Evolutionary conservation across 2,797 vertebrate species (phyloP).

Genomic region (Smutsia gigantea): DNA sequence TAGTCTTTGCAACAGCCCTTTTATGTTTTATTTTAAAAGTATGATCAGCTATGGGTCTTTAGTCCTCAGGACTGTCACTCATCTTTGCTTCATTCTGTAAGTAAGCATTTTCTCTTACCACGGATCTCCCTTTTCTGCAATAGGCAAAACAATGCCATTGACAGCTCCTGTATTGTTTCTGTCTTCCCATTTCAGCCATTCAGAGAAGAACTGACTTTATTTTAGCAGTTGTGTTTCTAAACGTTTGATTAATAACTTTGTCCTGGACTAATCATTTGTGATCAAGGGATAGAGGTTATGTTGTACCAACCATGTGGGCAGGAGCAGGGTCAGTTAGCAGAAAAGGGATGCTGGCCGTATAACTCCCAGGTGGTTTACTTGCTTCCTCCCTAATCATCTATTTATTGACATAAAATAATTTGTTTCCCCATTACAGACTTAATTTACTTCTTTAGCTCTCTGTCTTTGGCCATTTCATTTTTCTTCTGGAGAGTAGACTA

Average conservation of each 20-base stretch:
- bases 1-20: constrained; percentile 5
- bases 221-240: constrained; percentile 45
- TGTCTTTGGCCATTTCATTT: constrained; percentile 28
- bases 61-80: background rate
- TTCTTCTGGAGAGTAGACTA: background rate
- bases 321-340: constrained; percentile 20
- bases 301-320: background rate
- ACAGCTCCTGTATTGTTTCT: constrained; percentile 32
- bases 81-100: constrained; percentile 46
- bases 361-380: background rate
- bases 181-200: constrained; percentile 48
- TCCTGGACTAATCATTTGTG: background rate
- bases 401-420: constrained; percentile 54
- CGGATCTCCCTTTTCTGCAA: background rate
- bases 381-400: background rate
- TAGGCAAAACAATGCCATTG: background rate
- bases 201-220: constrained; percentile 39
- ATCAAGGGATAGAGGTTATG: background rate
- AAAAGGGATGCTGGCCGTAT: constrained; percentile 10
- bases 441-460: constrained; percentile 13
- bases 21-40: constrained; percentile 59
- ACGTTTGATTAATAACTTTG: constrained; percentile 50
- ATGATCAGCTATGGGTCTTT: background rate
- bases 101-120: constrained; percentile 49
- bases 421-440: constrained; percentile 27